These are phyloP conservation scores for Exaiptasia diaphana DNA, from an alignment of 64 coral and sea anemone genomes.

Conservation along the genomic window DNA sequence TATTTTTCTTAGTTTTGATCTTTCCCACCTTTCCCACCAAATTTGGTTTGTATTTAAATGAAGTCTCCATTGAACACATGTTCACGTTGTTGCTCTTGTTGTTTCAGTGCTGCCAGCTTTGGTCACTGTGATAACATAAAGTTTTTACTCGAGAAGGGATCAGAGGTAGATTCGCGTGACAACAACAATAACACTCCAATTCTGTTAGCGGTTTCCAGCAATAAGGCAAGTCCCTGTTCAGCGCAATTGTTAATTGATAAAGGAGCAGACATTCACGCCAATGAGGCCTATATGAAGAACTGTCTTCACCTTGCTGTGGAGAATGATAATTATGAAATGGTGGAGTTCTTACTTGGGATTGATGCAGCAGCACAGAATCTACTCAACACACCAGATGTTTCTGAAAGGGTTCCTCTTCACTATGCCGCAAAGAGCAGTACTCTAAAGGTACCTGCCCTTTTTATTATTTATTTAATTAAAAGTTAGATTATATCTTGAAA, in stretches of 20 bases:
- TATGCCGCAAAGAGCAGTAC: slow-evolving; percentile 26
- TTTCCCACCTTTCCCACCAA: neutral
- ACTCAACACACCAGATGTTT: slow-evolving; percentile 48
- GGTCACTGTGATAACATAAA: slow-evolving; percentile 35
- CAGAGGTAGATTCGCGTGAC: slow-evolving; percentile 39
- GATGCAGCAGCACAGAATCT: slow-evolving; percentile 7
- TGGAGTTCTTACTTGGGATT: slow-evolving; percentile 54
- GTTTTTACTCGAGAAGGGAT: slow-evolving; percentile 55
- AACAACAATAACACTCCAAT: slow-evolving; percentile 41
- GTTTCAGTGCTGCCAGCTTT: slow-evolving; percentile 49
- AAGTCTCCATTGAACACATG: neutral
- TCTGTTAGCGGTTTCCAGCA: slow-evolving; percentile 29
- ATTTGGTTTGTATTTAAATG: too few species aligned
- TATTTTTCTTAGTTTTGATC: too few species aligned
- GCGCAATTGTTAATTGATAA: slow-evolving; percentile 27
- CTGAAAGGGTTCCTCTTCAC: slow-evolving; percentile 64
- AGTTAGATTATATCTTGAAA: too few species aligned
- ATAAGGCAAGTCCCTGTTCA: neutral
- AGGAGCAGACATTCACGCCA: slow-evolving; percentile 51
- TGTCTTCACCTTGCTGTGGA: slow-evolving; percentile 80
- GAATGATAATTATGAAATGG: slow-evolving; percentile 30
- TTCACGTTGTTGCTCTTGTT: neutral
- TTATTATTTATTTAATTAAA: too few species aligned
- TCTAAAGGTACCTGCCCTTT: slow-evolving; percentile 71
- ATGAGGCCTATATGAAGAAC: slow-evolving; percentile 63